Evolutionary conservation across 2,113 vertebrate genomes (phyloP).

Genomic region (Gambusia affinis): DNA sequence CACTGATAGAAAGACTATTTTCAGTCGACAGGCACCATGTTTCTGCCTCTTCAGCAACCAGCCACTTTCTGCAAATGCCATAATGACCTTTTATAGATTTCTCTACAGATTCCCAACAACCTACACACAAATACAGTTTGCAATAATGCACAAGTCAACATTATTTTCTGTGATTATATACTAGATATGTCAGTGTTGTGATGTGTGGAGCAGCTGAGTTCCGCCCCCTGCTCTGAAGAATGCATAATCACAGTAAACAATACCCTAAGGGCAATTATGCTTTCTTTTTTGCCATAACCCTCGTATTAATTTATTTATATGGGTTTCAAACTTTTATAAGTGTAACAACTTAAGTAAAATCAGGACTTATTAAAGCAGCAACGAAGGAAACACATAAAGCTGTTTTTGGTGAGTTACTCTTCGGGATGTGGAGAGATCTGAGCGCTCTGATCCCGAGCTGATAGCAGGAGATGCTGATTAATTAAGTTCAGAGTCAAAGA

Average conservation of each 20-base stretch:
- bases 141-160: slow-evolving; percentile 37
- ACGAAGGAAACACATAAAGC: neutral
- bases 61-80: slow-evolving; percentile 44
- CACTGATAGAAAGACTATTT: slow-evolving; percentile 40
- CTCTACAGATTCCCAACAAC: slow-evolving; percentile 29
- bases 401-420: slow-evolving; percentile 12
- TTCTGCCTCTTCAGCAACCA: slow-evolving; percentile 50
- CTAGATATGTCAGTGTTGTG: slow-evolving; percentile 20
- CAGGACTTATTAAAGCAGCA: neutral
- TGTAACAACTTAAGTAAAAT: neutral
- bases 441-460: neutral
- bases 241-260: slow-evolving; percentile 60
- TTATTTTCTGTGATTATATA: slow-evolving; percentile 47
- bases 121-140: slow-evolving; percentile 37
- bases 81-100: slow-evolving; percentile 44
- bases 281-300: slow-evolving; percentile 15
- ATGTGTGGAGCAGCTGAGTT: slow-evolving; percentile 41
- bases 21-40: slow-evolving; percentile 31
- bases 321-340: slow-evolving; percentile 18
- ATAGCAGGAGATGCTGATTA: slow-evolving; percentile 3
- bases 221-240: slow-evolving; percentile 45
- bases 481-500: slow-evolving; percentile 2
- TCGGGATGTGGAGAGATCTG: neutral
- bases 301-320: neutral
- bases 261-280: slow-evolving; percentile 47